These are phyloP conservation scores for Crypturellus undulatus DNA, from an alignment of 2,113 vertebrate species.

Conservation along the genomic window DNA sequence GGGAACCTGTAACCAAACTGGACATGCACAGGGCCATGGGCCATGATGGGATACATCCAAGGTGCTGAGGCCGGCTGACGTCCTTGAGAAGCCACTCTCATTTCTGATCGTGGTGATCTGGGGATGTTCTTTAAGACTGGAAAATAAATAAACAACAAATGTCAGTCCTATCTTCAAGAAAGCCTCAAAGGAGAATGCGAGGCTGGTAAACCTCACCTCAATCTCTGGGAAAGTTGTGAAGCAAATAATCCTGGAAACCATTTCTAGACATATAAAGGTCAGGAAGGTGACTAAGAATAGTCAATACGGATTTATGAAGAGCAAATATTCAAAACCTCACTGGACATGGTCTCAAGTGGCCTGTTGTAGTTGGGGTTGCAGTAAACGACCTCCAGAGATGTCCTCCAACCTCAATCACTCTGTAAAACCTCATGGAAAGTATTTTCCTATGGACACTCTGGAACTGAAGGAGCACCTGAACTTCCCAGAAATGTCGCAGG, in stretches of 20 bases:
- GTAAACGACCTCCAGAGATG: background rate
- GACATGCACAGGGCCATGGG: rapidly evolving
- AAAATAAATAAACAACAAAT: background rate
- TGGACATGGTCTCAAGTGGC: background rate
- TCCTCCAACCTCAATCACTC: background rate
- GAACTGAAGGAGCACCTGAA: background rate
- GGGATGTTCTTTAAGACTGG: background rate
- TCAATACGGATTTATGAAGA: background rate
- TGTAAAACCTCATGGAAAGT: background rate
- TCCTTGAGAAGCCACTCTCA: background rate
- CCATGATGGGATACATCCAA: no score
- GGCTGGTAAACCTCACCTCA: background rate
- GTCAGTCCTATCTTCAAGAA: background rate
- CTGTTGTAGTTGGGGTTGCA: background rate
- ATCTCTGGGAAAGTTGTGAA: background rate
- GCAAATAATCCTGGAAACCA: background rate
- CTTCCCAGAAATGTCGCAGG: background rate
- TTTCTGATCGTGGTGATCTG: rapidly evolving
- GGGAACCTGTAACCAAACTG: background rate
- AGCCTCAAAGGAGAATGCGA: background rate
- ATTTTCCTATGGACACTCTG: background rate
- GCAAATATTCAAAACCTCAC: background rate
- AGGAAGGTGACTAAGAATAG: background rate
- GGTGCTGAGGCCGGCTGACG: background rate
- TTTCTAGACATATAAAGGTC: background rate